Conservation (phyloP, 2,888 invertebrate species). For the Scelioninae gen. 2 region DNA sequence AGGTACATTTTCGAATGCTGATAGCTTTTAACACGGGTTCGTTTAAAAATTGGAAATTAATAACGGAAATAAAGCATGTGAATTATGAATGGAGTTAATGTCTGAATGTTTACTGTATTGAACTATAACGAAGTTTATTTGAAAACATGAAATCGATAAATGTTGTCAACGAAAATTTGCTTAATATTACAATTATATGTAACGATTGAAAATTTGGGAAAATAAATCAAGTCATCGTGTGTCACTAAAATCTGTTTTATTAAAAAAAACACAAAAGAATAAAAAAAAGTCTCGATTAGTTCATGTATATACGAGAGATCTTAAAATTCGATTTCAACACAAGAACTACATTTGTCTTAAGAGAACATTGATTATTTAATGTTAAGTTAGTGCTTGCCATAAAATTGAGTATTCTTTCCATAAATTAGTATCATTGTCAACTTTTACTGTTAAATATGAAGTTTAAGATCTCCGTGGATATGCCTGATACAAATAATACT, state of each 20-base stretch:
- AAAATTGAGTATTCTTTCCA: conserved; percentile 37
- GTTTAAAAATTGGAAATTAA: neutral
- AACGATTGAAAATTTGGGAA: conserved; percentile 34
- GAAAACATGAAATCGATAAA: neutral
- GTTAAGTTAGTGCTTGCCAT: conserved; percentile 10
- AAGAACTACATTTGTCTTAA: conserved; percentile 1
- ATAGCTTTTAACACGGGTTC: conserved; percentile 1
- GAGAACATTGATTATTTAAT: conserved; percentile 1
- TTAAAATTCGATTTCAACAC: conserved; percentile 24
- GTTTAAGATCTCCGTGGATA: conserved; percentile 14
- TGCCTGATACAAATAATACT: conserved; percentile 36
- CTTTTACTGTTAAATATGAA: conserved; percentile 12
- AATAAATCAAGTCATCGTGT: conserved; percentile 57
- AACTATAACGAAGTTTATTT: neutral
- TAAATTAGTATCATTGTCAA: conserved; percentile 6
- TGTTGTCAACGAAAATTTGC: conserved; percentile 4
- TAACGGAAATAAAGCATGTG: too few relatives aligned
- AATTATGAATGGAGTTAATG: too few relatives aligned
- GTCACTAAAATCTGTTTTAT: conserved; percentile 54
- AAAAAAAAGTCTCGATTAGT: conserved; percentile 44
- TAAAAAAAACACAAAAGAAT: conserved; percentile 50
- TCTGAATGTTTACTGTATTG: too few relatives aligned
- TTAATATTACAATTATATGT: conserved; percentile 20
- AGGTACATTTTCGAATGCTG: too few relatives aligned
- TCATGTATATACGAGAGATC: conserved; percentile 30